These are phyloP conservation scores for Ictidomys tridecemlineatus DNA, from an alignment of 2,113 vertebrate genomes.

Conservation along the genomic window DNA sequence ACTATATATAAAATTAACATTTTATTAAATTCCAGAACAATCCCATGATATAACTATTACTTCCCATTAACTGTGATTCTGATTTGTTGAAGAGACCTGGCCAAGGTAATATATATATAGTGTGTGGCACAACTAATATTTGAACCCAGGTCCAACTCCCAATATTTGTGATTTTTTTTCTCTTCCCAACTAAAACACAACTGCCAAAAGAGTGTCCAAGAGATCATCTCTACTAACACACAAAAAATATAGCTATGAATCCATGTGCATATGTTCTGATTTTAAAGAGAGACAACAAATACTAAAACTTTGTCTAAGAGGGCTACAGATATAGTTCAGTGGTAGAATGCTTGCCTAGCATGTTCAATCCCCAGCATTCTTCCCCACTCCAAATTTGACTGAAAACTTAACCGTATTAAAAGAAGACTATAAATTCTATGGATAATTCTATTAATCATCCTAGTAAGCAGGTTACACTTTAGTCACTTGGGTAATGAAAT, in stretches of 20 bases:
- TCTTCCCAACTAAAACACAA: conserved; percentile 52
- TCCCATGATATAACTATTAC: background rate
- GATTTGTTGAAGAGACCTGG: background rate
- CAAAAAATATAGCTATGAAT: background rate
- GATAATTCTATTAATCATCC: conserved; percentile 14
- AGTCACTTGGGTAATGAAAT: conserved; percentile 25
- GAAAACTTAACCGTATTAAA: background rate
- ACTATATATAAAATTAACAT: background rate
- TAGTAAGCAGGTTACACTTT: background rate
- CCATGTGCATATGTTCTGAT: background rate
- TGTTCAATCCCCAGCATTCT: background rate
- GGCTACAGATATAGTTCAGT: background rate
- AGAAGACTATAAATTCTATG: background rate
- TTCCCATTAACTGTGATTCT: conserved; percentile 16
- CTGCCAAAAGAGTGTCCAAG: background rate
- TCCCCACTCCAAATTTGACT: too few relatives aligned
- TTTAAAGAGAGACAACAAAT: conserved; percentile 27
- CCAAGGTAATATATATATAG: background rate
- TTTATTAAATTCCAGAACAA: conserved; percentile 37
- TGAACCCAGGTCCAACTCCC: background rate
- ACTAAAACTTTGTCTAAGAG: background rate
- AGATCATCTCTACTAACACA: background rate
- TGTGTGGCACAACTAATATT: background rate
- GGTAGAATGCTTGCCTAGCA: background rate
- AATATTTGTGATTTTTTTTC: background rate